Base-by-base conservation (phyloP, 2,888 invertebrate species). In the Scotopteryx bipunctaria region DNA sequence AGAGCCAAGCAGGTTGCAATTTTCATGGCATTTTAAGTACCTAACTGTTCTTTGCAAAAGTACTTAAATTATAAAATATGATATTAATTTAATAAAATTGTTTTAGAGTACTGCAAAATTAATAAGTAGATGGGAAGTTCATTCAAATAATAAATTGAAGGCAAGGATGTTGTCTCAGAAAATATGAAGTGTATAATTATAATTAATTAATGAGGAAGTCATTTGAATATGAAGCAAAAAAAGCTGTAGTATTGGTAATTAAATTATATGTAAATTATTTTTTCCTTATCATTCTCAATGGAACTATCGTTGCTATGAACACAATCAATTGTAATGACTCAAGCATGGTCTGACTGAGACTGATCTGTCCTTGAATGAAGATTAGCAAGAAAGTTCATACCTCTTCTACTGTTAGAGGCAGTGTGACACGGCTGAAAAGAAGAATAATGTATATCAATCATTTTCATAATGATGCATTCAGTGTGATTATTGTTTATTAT, bases 371-470 rank as follows among this genome's bases (percentile, higher is more conserved):
- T 69, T 70, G 62, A 61, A 42, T 19, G 15, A 42, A 13, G 49
- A 3, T 37, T 16, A 41, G 21, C 3, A 16, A 43, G n/a, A 54
- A 25, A 48, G 48, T 54, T 57, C 95, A 93, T 92, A 98, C 98
- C 96, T 98, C 98, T 92, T 98, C 98, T 69, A 98, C 98, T 74
- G 97, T 97, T 87, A 98, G 93, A 80, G 98, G 98, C 88, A 99
- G 94, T 85, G 97, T 95, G 78, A 99, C 96, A 81, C 98, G 98
- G 92, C 98, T 98, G 94, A 81, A 94, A 93, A 81, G 72, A 83
- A 86, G 78, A 56, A 57, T 29, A 41, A 2, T 47, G 17, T 32
- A 17, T 42, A 41, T 56, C 49, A 58, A 47, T 27, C 3, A 27
- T 27, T 33, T 15, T 14, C 14, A 42, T 32, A 31, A 15, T 36